Conservation (phyloP, 2,888 invertebrate species). For the Eucera pruinosa region DNA sequence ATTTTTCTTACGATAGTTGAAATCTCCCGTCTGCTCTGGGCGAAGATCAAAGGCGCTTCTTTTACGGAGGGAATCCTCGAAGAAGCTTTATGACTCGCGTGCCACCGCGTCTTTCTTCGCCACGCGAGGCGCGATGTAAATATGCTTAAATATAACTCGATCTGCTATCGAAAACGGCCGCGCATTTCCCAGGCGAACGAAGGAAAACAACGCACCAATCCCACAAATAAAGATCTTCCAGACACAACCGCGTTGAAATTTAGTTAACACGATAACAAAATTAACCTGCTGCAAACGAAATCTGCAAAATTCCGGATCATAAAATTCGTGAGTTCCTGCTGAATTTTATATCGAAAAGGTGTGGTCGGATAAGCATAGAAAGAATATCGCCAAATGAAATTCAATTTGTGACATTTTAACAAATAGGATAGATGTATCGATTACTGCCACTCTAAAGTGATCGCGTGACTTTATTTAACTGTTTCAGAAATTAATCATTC, state of each 20-base stretch:
- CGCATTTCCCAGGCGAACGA: slow-evolving; percentile 23
- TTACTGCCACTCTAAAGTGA: too few relatives aligned
- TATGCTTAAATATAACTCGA: slow-evolving; percentile 69
- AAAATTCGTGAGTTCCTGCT: too few relatives aligned
- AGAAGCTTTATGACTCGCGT: slow-evolving; percentile 34
- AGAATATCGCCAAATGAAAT: too few relatives aligned
- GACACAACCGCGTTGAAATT: neutral
- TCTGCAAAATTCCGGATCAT: too few relatives aligned
- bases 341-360: too few relatives aligned
- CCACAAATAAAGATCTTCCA: neutral
- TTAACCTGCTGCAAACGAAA: too few relatives aligned
- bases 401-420: too few relatives aligned
- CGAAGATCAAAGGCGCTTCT: slow-evolving; percentile 19
- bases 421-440: too few relatives aligned
- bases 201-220: slow-evolving; percentile 30
- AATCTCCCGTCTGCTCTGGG: neutral
- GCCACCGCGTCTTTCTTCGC: slow-evolving; percentile 23
- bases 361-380: too few relatives aligned
- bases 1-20: neutral
- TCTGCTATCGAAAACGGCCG: slow-evolving; percentile 60
- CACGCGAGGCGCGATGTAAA: slow-evolving; percentile 52
- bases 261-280: neutral
- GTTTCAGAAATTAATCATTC: too few relatives aligned
- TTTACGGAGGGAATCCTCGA: slow-evolving; percentile 21
- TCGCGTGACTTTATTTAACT: too few relatives aligned